A percentile compares a stretch with the other conserved stretches of the same genome.
Conservation (phyloP, 1,140 invertebrate genomes). For the Penaeus japonicus region DNA sequence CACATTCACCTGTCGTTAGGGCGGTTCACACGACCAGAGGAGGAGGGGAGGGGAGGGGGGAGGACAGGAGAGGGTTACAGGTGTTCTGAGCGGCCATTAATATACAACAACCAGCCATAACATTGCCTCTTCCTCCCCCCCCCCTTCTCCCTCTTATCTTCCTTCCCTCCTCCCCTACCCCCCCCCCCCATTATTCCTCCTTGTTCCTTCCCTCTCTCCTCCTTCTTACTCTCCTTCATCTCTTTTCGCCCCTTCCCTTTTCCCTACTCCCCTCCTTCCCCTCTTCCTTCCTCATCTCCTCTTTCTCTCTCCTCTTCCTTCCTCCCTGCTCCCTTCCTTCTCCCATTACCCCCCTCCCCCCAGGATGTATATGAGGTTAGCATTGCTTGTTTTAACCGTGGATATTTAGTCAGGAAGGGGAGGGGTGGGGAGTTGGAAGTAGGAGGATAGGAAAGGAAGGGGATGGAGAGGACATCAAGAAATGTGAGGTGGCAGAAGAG, state of each 20-base stretch:
- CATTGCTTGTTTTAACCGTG: too few species aligned
- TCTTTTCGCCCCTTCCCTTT: background rate
- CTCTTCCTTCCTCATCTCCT: background rate
- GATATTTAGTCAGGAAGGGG: too few species aligned
- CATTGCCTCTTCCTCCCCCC: background rate
- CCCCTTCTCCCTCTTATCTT: background rate
- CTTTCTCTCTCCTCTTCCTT: background rate
- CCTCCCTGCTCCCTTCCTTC: background rate
- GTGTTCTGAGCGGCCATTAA: conserved; percentile 29
- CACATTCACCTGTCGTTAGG: too few species aligned
- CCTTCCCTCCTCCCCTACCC: background rate
- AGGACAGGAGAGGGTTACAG: too few species aligned
- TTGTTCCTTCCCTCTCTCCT: background rate
- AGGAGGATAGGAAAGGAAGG: background rate
- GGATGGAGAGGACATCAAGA: too few species aligned
- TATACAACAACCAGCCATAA: conserved; percentile 46
- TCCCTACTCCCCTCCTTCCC: background rate
- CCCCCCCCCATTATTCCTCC: background rate
- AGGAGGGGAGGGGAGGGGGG: too few species aligned
- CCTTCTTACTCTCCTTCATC: background rate
- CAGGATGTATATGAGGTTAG: too few species aligned
- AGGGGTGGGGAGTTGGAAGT: too few species aligned
- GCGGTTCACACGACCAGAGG: too few species aligned
- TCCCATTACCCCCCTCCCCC: background rate
- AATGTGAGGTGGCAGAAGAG: background rate